Evolutionary conservation across 2,113 vertebrate species (phyloP).

Genomic region (Ascaphus truei): DNA sequence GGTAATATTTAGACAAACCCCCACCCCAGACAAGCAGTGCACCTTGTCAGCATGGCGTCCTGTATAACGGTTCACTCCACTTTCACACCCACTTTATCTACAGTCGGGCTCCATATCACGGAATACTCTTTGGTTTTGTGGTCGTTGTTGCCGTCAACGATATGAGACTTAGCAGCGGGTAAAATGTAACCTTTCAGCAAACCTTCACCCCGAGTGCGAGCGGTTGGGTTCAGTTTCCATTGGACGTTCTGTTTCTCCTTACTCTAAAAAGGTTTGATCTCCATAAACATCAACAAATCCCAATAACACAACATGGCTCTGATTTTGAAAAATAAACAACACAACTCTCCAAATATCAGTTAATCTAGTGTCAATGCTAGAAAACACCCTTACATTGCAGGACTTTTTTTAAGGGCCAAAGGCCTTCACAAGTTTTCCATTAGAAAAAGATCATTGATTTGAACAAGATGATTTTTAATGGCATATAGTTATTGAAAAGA

Average conservation of each 20-base stretch:
- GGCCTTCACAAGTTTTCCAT: constrained; percentile 35
- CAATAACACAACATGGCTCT: constrained; percentile 33
- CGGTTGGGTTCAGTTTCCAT: constrained; percentile 40
- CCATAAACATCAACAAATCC: constrained; percentile 30
- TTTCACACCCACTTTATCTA: too few relatives aligned
- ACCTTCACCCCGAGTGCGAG: too few relatives aligned
- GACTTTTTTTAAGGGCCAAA: constrained; percentile 49
- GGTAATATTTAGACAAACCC: too few relatives aligned
- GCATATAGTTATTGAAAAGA: constrained; percentile 74
- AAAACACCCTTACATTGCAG: constrained; percentile 41
- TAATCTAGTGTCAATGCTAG: constrained; percentile 36
- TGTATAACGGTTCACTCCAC: too few relatives aligned
- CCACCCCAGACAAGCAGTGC: too few relatives aligned
- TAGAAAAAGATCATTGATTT: constrained; percentile 50
- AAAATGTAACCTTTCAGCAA: constrained; percentile 54
- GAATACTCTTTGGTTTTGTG: constrained; percentile 74
- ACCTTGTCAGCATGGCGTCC: too few relatives aligned
- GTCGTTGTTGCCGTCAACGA: constrained; percentile 48
- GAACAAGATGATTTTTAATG: constrained; percentile 80
- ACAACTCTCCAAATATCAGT: not conserved
- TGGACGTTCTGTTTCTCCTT: constrained; percentile 25
- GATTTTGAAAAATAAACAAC: constrained; percentile 34
- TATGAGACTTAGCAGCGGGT: constrained; percentile 23
- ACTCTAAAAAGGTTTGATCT: constrained; percentile 35
- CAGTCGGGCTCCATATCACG: constrained; percentile 30